A percentile compares a stretch with the other conserved stretches of the same genome.
These are phyloP conservation scores for Eulemur mongoz DNA, from an alignment of 2,797 vertebrate genomes.

Conservation along the genomic window DNA sequence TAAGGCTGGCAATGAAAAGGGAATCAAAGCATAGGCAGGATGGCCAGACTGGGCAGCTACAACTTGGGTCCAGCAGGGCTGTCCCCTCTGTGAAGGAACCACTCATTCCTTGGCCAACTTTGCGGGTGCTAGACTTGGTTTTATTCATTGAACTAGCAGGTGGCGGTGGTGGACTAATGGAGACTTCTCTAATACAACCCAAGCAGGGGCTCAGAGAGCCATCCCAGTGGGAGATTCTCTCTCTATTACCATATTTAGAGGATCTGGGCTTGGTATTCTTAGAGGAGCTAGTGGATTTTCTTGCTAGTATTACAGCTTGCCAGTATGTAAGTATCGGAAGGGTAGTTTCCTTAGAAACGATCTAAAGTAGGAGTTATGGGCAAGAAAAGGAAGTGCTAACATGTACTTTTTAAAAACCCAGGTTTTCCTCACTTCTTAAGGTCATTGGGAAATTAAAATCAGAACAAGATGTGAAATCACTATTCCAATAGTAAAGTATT, in stretches of 20 bases:
- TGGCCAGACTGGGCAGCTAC: neutral
- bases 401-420: neutral
- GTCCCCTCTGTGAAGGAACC: neutral
- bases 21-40: neutral
- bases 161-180: neutral
- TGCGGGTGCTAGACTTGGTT: neutral
- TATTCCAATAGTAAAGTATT: slow-evolving; percentile 4
- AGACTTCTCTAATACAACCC: neutral
- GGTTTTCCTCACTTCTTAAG: neutral
- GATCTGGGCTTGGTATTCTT: neutral
- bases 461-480: slow-evolving; percentile 8
- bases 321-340: neutral
- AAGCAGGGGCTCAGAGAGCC: neutral
- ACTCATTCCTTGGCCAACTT: neutral
- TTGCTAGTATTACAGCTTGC: neutral
- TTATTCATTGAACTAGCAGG: neutral
- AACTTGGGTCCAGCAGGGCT: neutral
- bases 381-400: slow-evolving; percentile 37
- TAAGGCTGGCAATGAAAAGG: neutral
- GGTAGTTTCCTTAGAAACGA: neutral
- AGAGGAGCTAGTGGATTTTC: neutral
- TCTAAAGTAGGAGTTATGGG: neutral
- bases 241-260: neutral
- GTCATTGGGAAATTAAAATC: slow-evolving; percentile 29
- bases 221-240: neutral